Percentiles rank a stretch among this genome's conserved stretches.
Conservation (phyloP, 1,140 invertebrate species). For the Sipha flava region DNA sequence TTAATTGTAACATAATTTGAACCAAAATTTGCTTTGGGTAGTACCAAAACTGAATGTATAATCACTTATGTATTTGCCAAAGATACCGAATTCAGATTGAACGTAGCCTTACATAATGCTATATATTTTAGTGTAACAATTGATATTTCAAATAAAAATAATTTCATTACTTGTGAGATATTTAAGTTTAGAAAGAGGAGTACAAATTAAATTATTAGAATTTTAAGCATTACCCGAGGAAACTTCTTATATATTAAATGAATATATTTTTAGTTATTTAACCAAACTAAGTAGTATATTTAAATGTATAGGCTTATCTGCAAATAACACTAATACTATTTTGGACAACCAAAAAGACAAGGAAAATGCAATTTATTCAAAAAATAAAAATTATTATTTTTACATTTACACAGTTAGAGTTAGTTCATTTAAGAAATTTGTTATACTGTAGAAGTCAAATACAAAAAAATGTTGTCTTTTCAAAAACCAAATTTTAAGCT, state of each 20-base stretch:
- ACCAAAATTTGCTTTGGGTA: constrained; percentile 10
- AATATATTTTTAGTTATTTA: constrained; percentile 29
- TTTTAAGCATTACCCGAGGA: constrained; percentile 33
- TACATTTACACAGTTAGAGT: constrained; percentile 40
- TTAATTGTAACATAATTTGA: constrained; percentile 36
- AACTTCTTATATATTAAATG: constrained; percentile 14
- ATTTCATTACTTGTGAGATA: constrained; percentile 38
- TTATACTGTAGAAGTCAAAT: constrained; percentile 37
- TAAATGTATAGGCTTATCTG: constrained; percentile 40
- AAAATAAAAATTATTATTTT: constrained; percentile 37
- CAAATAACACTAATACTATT: constrained; percentile 41
- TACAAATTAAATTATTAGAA: constrained; percentile 38
- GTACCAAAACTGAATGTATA: constrained; percentile 37
- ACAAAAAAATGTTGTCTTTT: constrained; percentile 37
- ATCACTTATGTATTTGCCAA: constrained; percentile 36
- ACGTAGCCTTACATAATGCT: constrained; percentile 33
- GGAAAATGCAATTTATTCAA: not conserved
- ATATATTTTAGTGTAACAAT: constrained; percentile 35
- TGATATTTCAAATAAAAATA: constrained; percentile 38
- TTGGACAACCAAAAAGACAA: constrained; percentile 35
- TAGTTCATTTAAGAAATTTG: constrained; percentile 38
- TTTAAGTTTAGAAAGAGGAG: constrained; percentile 36
- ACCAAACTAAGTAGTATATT: not conserved
- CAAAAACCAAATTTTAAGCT: constrained; percentile 39
- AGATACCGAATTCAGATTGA: constrained; percentile 29